Conservation (phyloP, 2,888 invertebrate species). For the Tuta absoluta region DNA sequence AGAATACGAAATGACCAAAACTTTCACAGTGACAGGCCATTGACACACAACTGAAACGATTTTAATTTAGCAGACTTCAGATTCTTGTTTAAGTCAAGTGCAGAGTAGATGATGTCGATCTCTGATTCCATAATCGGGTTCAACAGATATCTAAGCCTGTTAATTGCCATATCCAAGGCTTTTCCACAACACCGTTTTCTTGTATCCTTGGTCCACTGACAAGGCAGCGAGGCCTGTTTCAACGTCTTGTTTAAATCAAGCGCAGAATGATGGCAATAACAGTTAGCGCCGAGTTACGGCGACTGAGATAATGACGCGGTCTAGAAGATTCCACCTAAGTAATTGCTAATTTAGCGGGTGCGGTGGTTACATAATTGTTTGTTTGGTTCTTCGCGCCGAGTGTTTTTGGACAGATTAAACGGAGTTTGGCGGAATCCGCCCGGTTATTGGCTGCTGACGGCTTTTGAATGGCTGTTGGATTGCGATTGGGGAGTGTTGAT, state of each 20-base stretch:
- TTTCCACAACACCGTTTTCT: neutral
- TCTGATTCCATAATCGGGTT: neutral
- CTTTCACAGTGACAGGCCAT: too few species aligned
- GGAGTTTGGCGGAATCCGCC: slow-evolving; percentile 20
- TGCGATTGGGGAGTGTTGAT: neutral
- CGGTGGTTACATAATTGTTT: slow-evolving; percentile 62
- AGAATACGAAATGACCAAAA: too few species aligned
- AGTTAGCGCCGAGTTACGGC: slow-evolving; percentile 71
- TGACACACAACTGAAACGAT: too few species aligned
- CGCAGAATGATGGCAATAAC: slow-evolving; percentile 73
- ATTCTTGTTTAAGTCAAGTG: slow-evolving; percentile 77
- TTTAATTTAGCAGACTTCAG: slow-evolving; percentile 54
- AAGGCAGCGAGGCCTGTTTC: slow-evolving; percentile 46
- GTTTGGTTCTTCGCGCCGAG: slow-evolving; percentile 54
- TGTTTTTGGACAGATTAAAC: slow-evolving; percentile 37
- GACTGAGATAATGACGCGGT: slow-evolving; percentile 65
- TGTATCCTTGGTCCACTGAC: slow-evolving; percentile 37
- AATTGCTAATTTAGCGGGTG: slow-evolving; percentile 70
- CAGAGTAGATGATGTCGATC: slow-evolving; percentile 56
- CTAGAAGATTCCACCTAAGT: slow-evolving; percentile 68
- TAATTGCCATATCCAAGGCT: slow-evolving; percentile 33
- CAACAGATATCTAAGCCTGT: too few species aligned
- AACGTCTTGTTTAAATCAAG: slow-evolving; percentile 77
- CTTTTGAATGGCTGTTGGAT: slow-evolving; percentile 13
- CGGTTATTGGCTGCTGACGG: slow-evolving; percentile 31